Evolutionary conservation across 1,140 invertebrate species (phyloP), one percentile per base, ranked within the genome.

Genomic region (Calephelis nemesis): DNA sequence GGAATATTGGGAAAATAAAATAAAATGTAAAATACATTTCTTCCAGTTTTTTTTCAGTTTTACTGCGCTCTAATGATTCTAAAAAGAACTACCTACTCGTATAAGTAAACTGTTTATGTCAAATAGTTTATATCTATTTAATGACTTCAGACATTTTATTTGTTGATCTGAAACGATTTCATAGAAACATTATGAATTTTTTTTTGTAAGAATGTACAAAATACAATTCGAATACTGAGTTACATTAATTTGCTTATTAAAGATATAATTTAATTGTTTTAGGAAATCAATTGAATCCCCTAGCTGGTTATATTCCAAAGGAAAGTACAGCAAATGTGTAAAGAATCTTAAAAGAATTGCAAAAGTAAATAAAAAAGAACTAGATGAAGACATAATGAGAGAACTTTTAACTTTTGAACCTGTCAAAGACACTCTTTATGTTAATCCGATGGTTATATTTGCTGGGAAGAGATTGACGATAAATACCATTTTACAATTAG

Each of bases 281-380:
- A 45, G 42, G 93, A 93, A 91, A 71, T 85, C 93, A 69, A 93
- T 94, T 67, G 94, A 94, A 88, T 94, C 94, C 39, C 93, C 94
- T 5, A 85, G 95, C 69, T 96, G 95, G 95, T 84, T 95, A 62
- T 93, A 94, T 71, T 93, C 93, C 63, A 92, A 93, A 74, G 94
- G 93, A 9, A 92, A 93, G 70, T 85, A 87, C 49, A 77, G 93
- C 54, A 90, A 94, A 72, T 94, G 94, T 72, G 81, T 95, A 13
- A 85, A 93, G 62, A 91, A 93, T 70, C 78, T 96, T 13, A 85
- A 91, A 50, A 92, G 82, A 68, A 95, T 96, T 77, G 95, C 95
- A 50, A 93, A 93, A 86, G 83, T 93, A 12, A 96, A 96, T 91
- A 88, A 93, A 0, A 93, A 82, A 9, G 76, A 80, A 52, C 88